Evolutionary conservation across 2,797 vertebrate species (phyloP).

Genomic region (Gymnopithys bicolor): DNA sequence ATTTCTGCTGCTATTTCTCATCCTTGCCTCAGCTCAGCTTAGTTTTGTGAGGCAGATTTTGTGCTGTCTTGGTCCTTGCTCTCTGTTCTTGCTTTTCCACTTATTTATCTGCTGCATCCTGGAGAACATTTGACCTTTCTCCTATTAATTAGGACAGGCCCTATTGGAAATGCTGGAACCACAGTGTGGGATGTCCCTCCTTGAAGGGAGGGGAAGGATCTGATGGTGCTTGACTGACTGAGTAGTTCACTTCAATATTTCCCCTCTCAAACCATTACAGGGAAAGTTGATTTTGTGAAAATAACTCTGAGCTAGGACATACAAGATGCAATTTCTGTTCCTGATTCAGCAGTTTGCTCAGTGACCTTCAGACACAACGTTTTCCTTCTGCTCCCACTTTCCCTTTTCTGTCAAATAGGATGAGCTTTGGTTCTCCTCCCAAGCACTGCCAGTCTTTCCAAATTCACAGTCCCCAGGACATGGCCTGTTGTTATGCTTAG

Average conservation of each 20-base stretch:
- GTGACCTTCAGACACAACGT: neutral
- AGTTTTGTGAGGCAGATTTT: neutral
- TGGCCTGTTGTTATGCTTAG: neutral
- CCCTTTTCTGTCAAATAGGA: neutral
- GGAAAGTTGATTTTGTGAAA: neutral
- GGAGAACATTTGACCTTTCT: neutral
- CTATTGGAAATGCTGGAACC: neutral
- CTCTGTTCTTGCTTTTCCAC: neutral
- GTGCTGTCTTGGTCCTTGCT: neutral
- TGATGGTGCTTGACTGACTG: neutral
- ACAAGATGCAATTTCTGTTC: neutral
- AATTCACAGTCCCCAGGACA: neutral
- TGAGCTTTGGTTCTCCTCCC: neutral
- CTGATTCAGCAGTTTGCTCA: neutral
- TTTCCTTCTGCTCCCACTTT: neutral
- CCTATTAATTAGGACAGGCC: neutral
- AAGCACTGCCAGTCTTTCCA: neutral
- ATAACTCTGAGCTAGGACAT: neutral
- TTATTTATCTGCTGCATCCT: neutral
- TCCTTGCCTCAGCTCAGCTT: neutral
- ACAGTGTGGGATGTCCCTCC: neutral
- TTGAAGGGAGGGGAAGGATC: neutral
- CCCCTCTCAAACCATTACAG: neutral
- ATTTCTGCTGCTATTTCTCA: slow-evolving; percentile 41
- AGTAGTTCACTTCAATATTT: neutral